A percentile compares a stretch with the other conserved stretches of the same genome.
phyloP scores from a whole-genome alignment of 2,888 invertebrate genomes.

The Taphrorychus bicolor region DNA sequence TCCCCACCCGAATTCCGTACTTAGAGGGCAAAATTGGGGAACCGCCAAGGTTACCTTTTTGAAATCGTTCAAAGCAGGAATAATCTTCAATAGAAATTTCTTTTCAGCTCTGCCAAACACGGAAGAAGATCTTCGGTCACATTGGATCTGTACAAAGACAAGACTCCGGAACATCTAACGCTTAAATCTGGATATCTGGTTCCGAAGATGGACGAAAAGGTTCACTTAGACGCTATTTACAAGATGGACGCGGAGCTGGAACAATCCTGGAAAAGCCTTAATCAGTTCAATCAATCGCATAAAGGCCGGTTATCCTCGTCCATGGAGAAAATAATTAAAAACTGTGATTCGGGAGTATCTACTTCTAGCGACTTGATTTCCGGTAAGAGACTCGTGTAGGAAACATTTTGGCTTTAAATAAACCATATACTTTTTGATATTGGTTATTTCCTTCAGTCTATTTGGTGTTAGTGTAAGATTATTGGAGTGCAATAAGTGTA shows the following conservation, averaged over 20 bases:
- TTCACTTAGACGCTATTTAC: conserved; percentile 41
- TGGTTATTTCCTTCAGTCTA: not conserved
- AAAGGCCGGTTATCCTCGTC: conserved; percentile 49
- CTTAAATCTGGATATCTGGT: conserved; percentile 49
- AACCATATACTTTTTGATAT: not conserved
- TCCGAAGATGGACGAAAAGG: conserved; percentile 46
- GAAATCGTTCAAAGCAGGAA: too few species aligned
- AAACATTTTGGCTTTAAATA: not conserved
- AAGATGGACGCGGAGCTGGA: conserved; percentile 46
- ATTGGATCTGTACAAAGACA: conserved; percentile 45
- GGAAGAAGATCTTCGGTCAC: conserved; percentile 52
- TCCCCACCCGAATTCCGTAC: conserved; percentile 33
- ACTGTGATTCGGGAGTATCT: conserved; percentile 34
- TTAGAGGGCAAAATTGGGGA: conserved; percentile 38
- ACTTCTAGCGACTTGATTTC: conserved; percentile 25
- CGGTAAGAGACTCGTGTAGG: conserved; percentile 22
- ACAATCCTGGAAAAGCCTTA: conserved; percentile 52
- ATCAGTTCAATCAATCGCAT: conserved; percentile 52
- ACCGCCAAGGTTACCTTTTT: conserved; percentile 20
- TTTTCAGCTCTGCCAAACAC: conserved; percentile 46
- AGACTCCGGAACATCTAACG: conserved; percentile 45
- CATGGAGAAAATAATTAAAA: conserved; percentile 45
- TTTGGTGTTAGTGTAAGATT: too few species aligned
- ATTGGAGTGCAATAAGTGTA: too few species aligned
- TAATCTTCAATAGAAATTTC: too few species aligned